A percentile compares a stretch with the other conserved stretches of the same genome.
These are phyloP conservation scores for Ornithoptera priamus DNA, from an alignment of 2,888 invertebrate species.

Conservation along the genomic window DNA sequence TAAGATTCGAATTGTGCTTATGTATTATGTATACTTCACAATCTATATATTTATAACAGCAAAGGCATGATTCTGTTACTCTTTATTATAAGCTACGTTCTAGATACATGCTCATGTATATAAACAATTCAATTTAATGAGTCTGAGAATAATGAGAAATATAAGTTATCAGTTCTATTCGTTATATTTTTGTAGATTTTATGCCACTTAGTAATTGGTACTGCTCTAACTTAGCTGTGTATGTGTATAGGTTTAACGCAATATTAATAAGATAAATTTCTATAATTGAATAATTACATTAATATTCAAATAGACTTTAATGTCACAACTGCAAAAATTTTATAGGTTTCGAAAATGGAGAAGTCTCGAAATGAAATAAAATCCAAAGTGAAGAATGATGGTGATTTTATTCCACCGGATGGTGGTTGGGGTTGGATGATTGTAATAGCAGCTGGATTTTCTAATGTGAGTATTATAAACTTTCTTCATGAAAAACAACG, in stretches of 20 bases:
- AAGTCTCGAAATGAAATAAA: constrained; percentile 48
- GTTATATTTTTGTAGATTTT: constrained; percentile 36
- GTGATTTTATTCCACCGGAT: constrained; percentile 84
- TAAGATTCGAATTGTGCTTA: neutral
- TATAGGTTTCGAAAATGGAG: constrained; percentile 46
- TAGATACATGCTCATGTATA: neutral
- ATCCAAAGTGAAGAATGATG: constrained; percentile 64
- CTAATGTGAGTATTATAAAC: constrained; percentile 81
- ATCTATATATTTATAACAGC: constrained; percentile 9
- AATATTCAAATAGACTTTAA: neutral
- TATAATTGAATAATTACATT: neutral
- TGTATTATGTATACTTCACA: neutral
- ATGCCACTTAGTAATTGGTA: constrained; percentile 33
- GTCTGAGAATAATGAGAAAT: constrained; percentile 31
- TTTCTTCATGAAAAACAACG: neutral
- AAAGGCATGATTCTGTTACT: constrained; percentile 7
- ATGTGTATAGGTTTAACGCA: neutral
- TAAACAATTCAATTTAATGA: constrained; percentile 24
- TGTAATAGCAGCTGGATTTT: constrained; percentile 84
- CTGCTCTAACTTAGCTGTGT: constrained; percentile 28
- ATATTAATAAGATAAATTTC: neutral
- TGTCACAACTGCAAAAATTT: constrained; percentile 3
- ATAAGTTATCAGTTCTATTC: constrained; percentile 49
- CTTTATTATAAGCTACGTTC: constrained; percentile 5
- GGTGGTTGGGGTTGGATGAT: constrained; percentile 90